These are phyloP conservation scores for Anorthoa munda DNA, from an alignment of 2,888 invertebrate genomes.

Conservation along the genomic window DNA sequence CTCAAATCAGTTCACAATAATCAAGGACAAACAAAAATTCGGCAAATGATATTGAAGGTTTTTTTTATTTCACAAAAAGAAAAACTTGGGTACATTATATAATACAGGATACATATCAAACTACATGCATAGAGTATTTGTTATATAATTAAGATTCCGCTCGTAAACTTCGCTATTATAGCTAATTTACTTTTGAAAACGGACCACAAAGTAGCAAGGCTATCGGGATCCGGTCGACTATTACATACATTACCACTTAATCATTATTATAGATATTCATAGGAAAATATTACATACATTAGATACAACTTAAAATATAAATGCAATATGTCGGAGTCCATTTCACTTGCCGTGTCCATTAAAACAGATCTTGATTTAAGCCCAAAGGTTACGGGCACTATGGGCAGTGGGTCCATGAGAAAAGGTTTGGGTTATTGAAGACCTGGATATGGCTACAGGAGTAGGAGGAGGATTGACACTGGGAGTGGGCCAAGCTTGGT, in stretches of 20 bases:
- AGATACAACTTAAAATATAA: constrained; percentile 73
- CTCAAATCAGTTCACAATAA: constrained; percentile 22
- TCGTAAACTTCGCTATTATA: constrained; percentile 29
- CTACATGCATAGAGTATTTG: constrained; percentile 41
- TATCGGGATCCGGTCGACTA: constrained; percentile 75
- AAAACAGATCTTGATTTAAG: constrained; percentile 61
- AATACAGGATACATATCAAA: constrained; percentile 63
- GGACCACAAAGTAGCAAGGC: constrained; percentile 75
- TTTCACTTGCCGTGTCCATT: constrained; percentile 27
- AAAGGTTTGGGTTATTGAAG: constrained; percentile 80
- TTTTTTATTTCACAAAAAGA: constrained; percentile 71
- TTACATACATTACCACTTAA: constrained; percentile 76
- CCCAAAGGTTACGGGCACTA: constrained; percentile 74
- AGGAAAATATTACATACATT: constrained; percentile 55
- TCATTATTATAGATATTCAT: constrained; percentile 71
- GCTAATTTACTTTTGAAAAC: constrained; percentile 76
- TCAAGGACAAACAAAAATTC: constrained; percentile 43
- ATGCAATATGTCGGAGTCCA: constrained; percentile 73
- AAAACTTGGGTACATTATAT: constrained; percentile 49
- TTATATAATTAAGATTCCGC: constrained; percentile 40
- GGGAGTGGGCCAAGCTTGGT: constrained; percentile 58
- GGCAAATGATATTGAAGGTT: constrained; percentile 60
- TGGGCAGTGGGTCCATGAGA: constrained; percentile 68
- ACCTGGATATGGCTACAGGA: constrained; percentile 78
- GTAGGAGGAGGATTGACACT: constrained; percentile 64